phyloP scores from a whole-genome alignment of 2,888 invertebrate species.

The Sthenelais limicola region DNA sequence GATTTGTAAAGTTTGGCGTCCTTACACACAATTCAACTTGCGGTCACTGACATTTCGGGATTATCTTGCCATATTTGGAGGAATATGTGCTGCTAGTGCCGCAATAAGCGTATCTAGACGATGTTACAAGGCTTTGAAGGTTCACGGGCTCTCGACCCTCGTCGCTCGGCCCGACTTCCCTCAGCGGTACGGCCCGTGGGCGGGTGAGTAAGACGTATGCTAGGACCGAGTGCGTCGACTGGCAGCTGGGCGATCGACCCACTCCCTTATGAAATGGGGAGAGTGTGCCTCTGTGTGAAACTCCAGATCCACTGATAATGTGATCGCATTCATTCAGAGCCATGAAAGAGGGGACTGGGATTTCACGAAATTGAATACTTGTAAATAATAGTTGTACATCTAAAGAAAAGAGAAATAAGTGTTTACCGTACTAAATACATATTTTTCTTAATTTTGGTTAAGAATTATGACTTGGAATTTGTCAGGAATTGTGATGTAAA shows the following conservation, averaged over 20 bases:
- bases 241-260: background rate
- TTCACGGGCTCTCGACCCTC: too few relatives aligned
- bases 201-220: constrained; percentile 76
- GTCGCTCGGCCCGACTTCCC: constrained; percentile 57
- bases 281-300: background rate
- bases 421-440: too few relatives aligned
- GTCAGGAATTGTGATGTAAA: background rate
- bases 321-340: background rate
- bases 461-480: background rate
- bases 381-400: too few relatives aligned
- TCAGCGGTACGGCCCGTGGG: constrained; percentile 87
- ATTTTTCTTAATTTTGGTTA: background rate
- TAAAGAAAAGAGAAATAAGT: too few relatives aligned
- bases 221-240: background rate
- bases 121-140: constrained; percentile 55
- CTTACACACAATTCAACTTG: background rate
- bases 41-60: constrained; percentile 53
- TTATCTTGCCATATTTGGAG: constrained; percentile 61
- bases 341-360: background rate
- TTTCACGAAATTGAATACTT: background rate
- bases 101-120: constrained; percentile 49
- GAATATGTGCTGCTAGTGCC: constrained; percentile 58
- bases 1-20: constrained; percentile 54
- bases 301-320: background rate
- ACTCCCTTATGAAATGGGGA: background rate